Evolutionary conservation across 1,140 invertebrate species (phyloP).

Genomic region (Frieseomelitta varia): DNA sequence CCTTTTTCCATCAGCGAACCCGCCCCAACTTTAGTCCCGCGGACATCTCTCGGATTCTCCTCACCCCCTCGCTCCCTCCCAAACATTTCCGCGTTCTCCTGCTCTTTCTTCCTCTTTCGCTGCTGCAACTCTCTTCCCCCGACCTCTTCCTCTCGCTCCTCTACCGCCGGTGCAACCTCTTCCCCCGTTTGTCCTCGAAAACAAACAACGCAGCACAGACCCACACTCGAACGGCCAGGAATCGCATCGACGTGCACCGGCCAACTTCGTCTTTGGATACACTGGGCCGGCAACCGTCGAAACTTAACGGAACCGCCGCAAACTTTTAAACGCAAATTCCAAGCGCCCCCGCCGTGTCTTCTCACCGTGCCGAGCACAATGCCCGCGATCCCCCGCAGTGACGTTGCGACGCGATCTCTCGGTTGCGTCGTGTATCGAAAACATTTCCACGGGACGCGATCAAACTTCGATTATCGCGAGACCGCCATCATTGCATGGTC

Average conservation of each 20-base stretch:
- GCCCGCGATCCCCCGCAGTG: too few relatives aligned
- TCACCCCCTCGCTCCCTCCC: too few relatives aligned
- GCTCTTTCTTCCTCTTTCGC: background rate
- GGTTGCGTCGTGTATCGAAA: slow-evolving; percentile 20
- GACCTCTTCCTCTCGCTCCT: background rate
- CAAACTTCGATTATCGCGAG: slow-evolving; percentile 50
- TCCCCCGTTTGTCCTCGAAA: slow-evolving; percentile 58
- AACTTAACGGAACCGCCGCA: slow-evolving; percentile 67
- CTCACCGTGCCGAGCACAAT: background rate
- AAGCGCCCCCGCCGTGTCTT: slow-evolving; percentile 22
- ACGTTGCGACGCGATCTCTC: background rate
- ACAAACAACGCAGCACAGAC: slow-evolving; percentile 71
- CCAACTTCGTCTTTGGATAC: slow-evolving; percentile 71
- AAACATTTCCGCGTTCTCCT: slow-evolving; percentile 33
- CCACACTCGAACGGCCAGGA: slow-evolving; percentile 46
- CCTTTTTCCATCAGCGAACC: slow-evolving; percentile 21
- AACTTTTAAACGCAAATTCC: slow-evolving; percentile 77
- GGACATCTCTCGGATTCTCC: slow-evolving; percentile 20
- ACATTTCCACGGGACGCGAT: slow-evolving; percentile 45
- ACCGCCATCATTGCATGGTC: background rate
- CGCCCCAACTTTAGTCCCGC: background rate
- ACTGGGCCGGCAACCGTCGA: slow-evolving; percentile 44
- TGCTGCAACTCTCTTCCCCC: slow-evolving; percentile 5
- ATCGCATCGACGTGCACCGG: slow-evolving; percentile 59
- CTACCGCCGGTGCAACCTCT: background rate